phyloP scores from a whole-genome alignment of 2,888 invertebrate genomes.

The Eupithecia insigniata region DNA sequence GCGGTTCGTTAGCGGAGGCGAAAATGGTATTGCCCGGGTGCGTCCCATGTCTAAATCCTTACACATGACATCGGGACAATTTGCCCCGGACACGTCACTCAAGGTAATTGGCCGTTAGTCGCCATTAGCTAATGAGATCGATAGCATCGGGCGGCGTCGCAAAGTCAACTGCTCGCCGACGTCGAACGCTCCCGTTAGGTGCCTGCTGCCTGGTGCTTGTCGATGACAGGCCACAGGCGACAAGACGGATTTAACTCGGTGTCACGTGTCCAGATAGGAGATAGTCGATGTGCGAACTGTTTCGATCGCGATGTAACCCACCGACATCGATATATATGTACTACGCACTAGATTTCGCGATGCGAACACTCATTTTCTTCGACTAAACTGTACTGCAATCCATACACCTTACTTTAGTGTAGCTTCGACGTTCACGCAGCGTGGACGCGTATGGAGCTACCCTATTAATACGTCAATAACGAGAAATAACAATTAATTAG shows the following conservation, averaged over 20 bases:
- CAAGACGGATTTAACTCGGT: conserved; percentile 49
- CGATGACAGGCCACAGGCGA: conserved; percentile 59
- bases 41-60: conserved; percentile 35
- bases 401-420: too few relatives aligned
- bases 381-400: too few relatives aligned
- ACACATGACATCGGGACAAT: conserved; percentile 47
- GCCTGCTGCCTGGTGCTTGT: conserved; percentile 51
- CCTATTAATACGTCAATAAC: too few relatives aligned
- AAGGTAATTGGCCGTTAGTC: conserved; percentile 74
- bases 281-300: conserved; percentile 47
- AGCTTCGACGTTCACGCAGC: too few relatives aligned
- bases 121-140: conserved; percentile 70
- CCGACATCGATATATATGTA: too few relatives aligned
- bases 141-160: conserved; percentile 67
- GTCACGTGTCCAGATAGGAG: conserved; percentile 46
- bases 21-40: conserved; percentile 49
- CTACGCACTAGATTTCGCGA: too few relatives aligned
- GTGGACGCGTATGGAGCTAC: too few relatives aligned
- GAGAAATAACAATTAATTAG: too few relatives aligned
- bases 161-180: conserved; percentile 54
- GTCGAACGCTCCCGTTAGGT: conserved; percentile 58
- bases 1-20: conserved; percentile 58
- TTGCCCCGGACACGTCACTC: conserved; percentile 82
- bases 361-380: too few relatives aligned
- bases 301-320: conserved; percentile 28